Base-by-base conservation (phyloP, 2,888 invertebrate genomes). In the Sesia bembeciformis region DNA sequence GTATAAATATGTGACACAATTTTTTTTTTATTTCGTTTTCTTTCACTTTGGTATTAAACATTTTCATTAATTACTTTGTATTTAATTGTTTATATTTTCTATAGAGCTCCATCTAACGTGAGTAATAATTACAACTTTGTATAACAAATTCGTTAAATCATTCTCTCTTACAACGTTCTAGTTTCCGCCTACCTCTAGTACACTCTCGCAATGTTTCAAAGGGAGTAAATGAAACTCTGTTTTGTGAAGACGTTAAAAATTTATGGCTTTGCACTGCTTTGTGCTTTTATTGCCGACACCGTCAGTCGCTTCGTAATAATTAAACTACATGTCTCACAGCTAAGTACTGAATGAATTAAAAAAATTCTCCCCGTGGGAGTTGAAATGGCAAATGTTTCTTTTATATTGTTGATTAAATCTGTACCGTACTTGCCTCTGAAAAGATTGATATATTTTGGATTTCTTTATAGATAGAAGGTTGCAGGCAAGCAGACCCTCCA, bases 181-280 rank as follows among this genome's bases (percentile, higher is more conserved):
- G 3, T 46, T 46, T 46, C 46, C 46, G 46, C 46, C 46, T 46
- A 46, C 46, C 23, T 46, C 46, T 46, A 46, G 46, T 46, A 66
- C 63, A n/a, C 23, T 46, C 46, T 46, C n/a, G 46, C 23, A 66
- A 63, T 56, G 52, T 53, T 55, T 52, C 58, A 56, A 59, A 54
- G 56, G 57, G 57, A 59, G 53, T 57, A 59, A 56, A 59, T 57
- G 52, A 57, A 57, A 57, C 56, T 67, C 61, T 70, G 76, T 78
- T 82, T 81, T 70, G 75, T 73, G 74, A 82, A 77, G 78, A 78
- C 78, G 74, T 85, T 84, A 85, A 86, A 83, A 81, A 83, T 84
- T 79, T 83, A 86, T 76, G 68, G 69, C 60, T 62, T 59, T 68
- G 64, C 67, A 64, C 69, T 69, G 72, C 80, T 78, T 80, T 76